These are phyloP conservation scores for Agapornis canus DNA, from an alignment of 2,797 vertebrate species.

Conservation along the genomic window DNA sequence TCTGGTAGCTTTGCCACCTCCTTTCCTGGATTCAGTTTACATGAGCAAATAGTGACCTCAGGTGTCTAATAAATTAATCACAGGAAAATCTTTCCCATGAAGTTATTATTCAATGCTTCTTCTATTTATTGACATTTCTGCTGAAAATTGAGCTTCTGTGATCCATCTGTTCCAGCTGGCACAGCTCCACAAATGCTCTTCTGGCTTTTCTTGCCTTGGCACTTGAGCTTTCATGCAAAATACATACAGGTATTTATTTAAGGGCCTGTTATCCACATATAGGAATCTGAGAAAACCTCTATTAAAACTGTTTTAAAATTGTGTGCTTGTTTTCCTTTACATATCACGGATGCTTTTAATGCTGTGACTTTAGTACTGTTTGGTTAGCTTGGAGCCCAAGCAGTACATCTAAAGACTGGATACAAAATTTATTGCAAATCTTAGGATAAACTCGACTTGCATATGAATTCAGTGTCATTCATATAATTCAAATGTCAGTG, in stretches of 20 bases:
- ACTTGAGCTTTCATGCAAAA: neutral
- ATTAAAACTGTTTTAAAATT: neutral
- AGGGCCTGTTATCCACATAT: neutral
- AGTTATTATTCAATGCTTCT: neutral
- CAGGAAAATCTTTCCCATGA: neutral
- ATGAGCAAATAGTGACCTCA: slow-evolving; percentile 60
- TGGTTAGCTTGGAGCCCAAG: neutral
- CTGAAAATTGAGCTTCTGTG: neutral
- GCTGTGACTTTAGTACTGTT: accelerated
- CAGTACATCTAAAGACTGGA: neutral
- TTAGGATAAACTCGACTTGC: neutral
- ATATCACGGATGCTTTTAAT: neutral
- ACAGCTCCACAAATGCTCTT: neutral
- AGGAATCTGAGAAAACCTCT: neutral
- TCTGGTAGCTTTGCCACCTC: accelerated
- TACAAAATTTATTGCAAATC: neutral
- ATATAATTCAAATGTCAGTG: neutral
- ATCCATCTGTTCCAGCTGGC: neutral
- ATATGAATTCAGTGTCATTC: neutral
- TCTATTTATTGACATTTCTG: neutral
- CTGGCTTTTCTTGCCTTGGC: neutral
- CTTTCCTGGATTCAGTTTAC: neutral
- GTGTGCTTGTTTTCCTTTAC: neutral
- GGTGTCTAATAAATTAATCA: slow-evolving; percentile 32
- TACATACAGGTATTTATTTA: neutral